Base-by-base conservation (phyloP, 2,888 invertebrate species). In the Cheilosia vulpina region DNA sequence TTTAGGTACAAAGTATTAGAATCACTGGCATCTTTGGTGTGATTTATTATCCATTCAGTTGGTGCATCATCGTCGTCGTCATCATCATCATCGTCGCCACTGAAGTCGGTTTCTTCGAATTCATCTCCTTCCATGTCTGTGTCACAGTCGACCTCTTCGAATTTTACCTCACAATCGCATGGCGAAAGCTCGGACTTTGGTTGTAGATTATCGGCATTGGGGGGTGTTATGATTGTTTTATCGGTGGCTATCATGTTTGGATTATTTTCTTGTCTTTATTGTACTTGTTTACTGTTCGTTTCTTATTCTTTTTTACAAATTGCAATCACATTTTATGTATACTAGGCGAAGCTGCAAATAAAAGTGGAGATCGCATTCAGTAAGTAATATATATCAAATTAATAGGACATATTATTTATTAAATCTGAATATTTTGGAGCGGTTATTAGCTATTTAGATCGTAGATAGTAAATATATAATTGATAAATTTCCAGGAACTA, bases 1-100 rank as follows among this genome's bases (percentile, higher is more conserved):
- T 87, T 88, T 60, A 88, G 83, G 80, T 88, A 88, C 80, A 88
- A 58, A 43, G 60, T 60, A 68, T 41, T 78, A 24, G 68, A 52
- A 47, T 77, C 63, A 50, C 66, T 72, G 38, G 15, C 45, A 60
- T 77, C 72, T 58, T 77, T 81, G 50, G 62, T 58, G 72, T 85
- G 66, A 45, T 85, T 76, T 50, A 85, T 76, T 45, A 72, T 72
- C 85, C 85, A 85, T 17, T 85, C 68, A 34, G 57, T 72, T 50
- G 57, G 31, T 24, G 75, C 58, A 41, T 55, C 71, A 80, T 76
- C 80, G 11, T 6, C 31, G 7, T 31, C 31, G 9, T 31, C 58
- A 41, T 55, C 71, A 80, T 72, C 80, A 13, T 38, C 58, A 34
- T 55, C 71, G 66, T 71, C 80, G 13, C 80, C 84, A 76, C 84